phyloP scores from a whole-genome alignment of 2,888 invertebrate species.

The Aleiodes alternator region DNA sequence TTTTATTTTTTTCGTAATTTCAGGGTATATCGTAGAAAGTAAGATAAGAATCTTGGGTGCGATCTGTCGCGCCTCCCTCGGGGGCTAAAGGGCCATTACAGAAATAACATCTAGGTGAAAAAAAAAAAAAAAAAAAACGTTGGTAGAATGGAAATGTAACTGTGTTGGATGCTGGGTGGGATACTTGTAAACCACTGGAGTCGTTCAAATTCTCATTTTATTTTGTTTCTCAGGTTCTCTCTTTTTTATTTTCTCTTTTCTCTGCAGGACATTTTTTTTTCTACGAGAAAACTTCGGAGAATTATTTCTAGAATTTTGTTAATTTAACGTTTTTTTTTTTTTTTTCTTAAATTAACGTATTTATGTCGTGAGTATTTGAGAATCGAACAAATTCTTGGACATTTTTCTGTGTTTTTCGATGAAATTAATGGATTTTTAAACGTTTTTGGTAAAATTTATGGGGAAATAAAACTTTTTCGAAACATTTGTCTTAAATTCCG shows the following conservation, averaged over 20 bases:
- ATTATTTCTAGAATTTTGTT: too few relatives aligned
- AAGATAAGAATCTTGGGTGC: slow-evolving; percentile 57
- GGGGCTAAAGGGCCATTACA: slow-evolving; percentile 33
- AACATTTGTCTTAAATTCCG: too few relatives aligned
- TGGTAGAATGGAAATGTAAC: neutral
- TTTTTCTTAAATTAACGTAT: too few relatives aligned
- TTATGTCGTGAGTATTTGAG: too few relatives aligned
- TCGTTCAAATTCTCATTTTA: too few relatives aligned
- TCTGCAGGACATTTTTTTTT: neutral
- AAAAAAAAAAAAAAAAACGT: neutral
- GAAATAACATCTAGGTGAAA: neutral
- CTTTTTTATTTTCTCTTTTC: neutral
- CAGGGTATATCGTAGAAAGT: slow-evolving; percentile 50
- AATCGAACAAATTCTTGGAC: too few relatives aligned
- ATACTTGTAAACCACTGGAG: neutral
- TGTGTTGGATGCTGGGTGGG: slow-evolving; percentile 7
- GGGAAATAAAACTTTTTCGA: too few relatives aligned
- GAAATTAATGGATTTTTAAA: too few relatives aligned
- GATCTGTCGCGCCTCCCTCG: slow-evolving; percentile 55
- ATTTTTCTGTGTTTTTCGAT: too few relatives aligned
- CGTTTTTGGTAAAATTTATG: too few relatives aligned
- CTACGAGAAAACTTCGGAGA: neutral
- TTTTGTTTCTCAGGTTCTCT: neutral
- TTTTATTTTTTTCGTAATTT: slow-evolving; percentile 31
- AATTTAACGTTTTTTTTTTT: too few relatives aligned